A percentile compares a stretch with the other conserved stretches of the same genome.
Evolutionary conservation across 2,888 invertebrate species (phyloP).

Genomic region (Allacma fusca): DNA sequence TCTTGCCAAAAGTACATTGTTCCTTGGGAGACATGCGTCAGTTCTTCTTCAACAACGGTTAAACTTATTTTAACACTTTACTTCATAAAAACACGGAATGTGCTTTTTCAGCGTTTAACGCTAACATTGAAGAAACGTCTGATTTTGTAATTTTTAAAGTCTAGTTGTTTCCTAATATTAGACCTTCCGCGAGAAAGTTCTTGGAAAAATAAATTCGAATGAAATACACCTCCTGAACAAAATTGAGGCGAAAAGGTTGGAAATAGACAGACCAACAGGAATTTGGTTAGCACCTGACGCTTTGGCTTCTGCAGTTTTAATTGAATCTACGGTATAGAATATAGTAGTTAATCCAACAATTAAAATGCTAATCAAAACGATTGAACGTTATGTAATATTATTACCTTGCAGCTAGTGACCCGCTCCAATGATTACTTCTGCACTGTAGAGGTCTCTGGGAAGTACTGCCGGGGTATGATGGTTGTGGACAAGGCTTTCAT

Average conservation of each 20-base stretch:
- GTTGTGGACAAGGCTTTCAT: slow-evolving; percentile 65
- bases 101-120: too few relatives aligned
- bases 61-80: neutral
- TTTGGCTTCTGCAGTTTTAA: slow-evolving; percentile 52
- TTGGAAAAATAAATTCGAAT: slow-evolving; percentile 65
- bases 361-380: too few relatives aligned
- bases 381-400: too few relatives aligned
- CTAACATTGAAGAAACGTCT: neutral
- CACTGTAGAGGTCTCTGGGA: slow-evolving; percentile 64
- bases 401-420: slow-evolving; percentile 46
- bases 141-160: neutral
- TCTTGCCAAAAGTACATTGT: slow-evolving; percentile 70
- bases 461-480: slow-evolving; percentile 64
- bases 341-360: neutral
- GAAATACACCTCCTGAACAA: slow-evolving; percentile 67
- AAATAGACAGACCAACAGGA: slow-evolving; percentile 39
- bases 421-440: slow-evolving; percentile 52
- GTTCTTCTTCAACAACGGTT: slow-evolving; percentile 45
- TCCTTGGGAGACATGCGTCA: slow-evolving; percentile 75
- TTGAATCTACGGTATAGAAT: slow-evolving; percentile 48
- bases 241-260: slow-evolving; percentile 64
- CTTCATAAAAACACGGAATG: too few relatives aligned
- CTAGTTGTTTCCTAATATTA: too few relatives aligned
- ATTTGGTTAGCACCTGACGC: slow-evolving; percentile 58
- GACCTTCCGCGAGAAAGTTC: slow-evolving; percentile 41